Base-by-base conservation (phyloP, 2,797 vertebrate species). In the Bovichtus variegatus region DNA sequence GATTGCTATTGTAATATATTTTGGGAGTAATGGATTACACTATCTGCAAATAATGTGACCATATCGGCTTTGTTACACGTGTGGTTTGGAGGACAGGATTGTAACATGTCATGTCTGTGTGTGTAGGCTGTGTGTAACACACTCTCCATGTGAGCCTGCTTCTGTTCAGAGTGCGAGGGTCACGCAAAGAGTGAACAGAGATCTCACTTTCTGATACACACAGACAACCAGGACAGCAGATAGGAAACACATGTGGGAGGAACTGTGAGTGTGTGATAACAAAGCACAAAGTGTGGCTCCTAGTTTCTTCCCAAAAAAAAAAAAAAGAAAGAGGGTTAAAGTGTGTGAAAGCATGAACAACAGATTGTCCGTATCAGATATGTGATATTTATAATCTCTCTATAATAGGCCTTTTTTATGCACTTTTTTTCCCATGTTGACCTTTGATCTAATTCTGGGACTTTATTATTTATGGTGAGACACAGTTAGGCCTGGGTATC, bases 181-280 rank as follows among this genome's bases (percentile, higher is more conserved):
- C 84, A 70, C 5, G 47, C 46, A 44, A 46, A 67, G 82, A 85
- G 74, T 23, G 55, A 87, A 71, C 31, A 59, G 75, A 83, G 81
- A 86, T 83, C 71, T 69, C 70, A 25, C 76, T 49, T 67, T 69
- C 54, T 53, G 79, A 89, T 82, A 81, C 36, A 41, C 70, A 34
- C 60, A 63, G 11, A 76, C 63, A 55, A 71, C n/a, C 54, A 74
- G 79, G 70, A 85, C 81, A 71, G 43, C 66, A 75, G 77, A 88
- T 85, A 41, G 53, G 34, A 88, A 90, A 80, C 86, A 85, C 80
- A 74, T 86, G 85, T 75, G 62, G 66, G 70, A 66, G 46, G 60
- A 71, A 49, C 50, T 49, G 76, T 5, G 43, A 66, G 57, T 36
- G 46, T 67, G 62, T 49, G 64, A 77, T 76, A 78, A 63, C 74